phyloP scores from a whole-genome alignment of 2,797 vertebrate species.

The Bradypodion ventrale region DNA sequence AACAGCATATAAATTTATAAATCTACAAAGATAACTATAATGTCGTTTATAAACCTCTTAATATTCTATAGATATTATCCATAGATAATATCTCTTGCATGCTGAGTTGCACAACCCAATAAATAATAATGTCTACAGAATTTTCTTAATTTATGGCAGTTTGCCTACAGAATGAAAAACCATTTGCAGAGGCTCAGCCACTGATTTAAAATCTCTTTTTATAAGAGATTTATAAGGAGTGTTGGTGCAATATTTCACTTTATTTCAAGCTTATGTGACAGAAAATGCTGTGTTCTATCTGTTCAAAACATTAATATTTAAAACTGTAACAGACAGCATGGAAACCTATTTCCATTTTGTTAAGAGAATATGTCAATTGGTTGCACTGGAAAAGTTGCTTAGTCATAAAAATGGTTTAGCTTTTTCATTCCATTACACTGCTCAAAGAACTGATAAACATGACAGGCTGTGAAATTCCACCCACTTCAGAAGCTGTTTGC shows the following conservation, averaged over 20 bases:
- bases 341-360: not conserved
- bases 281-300: not conserved
- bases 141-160: no score
- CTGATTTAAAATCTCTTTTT: not conserved
- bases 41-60: not conserved
- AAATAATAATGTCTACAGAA: no score
- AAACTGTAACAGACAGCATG: not conserved
- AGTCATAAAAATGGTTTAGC: not conserved
- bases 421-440: not conserved
- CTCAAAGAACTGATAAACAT: not conserved
- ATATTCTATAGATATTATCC: no score
- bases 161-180: no score
- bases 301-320: not conserved
- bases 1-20: not conserved
- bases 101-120: no score
- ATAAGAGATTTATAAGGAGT: not conserved
- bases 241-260: not conserved
- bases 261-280: not conserved
- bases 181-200: no score
- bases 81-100: no score
- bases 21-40: not conserved
- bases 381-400: not conserved
- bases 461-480: not conserved
- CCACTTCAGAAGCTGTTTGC: not conserved
- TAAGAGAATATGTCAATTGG: not conserved